Evolutionary conservation across 2,888 invertebrate species (phyloP).

Genomic region (Atrina japonica): DNA sequence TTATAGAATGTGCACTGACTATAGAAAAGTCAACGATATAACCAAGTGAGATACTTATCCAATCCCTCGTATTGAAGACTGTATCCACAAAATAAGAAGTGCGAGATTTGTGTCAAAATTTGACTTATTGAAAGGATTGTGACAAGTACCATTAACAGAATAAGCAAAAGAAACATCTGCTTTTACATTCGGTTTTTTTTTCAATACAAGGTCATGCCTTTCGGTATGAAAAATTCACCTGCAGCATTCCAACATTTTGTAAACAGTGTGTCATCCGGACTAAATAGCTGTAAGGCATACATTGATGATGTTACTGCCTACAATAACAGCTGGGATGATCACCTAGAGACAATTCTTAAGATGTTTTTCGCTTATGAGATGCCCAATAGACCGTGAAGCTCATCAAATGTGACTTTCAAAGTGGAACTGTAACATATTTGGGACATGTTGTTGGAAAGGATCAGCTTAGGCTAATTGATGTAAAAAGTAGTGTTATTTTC

Average conservation of each 20-base stretch:
- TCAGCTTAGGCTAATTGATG: constrained; percentile 43
- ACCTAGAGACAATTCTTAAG: constrained; percentile 23
- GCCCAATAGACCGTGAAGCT: constrained; percentile 34
- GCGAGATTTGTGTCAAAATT: constrained; percentile 56
- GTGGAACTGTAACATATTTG: constrained; percentile 41
- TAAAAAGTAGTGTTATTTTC: constrained; percentile 38
- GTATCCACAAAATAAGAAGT: constrained; percentile 55
- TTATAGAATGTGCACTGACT: constrained; percentile 55
- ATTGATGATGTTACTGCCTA: constrained; percentile 48
- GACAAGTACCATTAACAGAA: constrained; percentile 50
- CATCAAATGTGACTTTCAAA: constrained; percentile 27
- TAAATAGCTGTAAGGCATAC: constrained; percentile 42
- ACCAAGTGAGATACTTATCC: constrained; percentile 59
- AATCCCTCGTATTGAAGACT: constrained; percentile 57
- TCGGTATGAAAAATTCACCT: constrained; percentile 54
- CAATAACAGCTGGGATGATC: constrained; percentile 29
- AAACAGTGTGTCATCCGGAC: constrained; percentile 29
- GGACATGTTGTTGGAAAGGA: constrained; percentile 56
- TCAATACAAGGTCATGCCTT: constrained; percentile 54
- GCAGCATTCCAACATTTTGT: constrained; percentile 53
- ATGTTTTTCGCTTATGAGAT: constrained; percentile 16
- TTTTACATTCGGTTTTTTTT: constrained; percentile 43
- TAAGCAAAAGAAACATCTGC: constrained; percentile 52
- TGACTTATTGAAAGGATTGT: constrained; percentile 56
- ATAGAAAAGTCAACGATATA: constrained; percentile 52